These are phyloP conservation scores for Micromesistius poutassou DNA, from an alignment of 2,797 vertebrate genomes.

Conservation along the genomic window DNA sequence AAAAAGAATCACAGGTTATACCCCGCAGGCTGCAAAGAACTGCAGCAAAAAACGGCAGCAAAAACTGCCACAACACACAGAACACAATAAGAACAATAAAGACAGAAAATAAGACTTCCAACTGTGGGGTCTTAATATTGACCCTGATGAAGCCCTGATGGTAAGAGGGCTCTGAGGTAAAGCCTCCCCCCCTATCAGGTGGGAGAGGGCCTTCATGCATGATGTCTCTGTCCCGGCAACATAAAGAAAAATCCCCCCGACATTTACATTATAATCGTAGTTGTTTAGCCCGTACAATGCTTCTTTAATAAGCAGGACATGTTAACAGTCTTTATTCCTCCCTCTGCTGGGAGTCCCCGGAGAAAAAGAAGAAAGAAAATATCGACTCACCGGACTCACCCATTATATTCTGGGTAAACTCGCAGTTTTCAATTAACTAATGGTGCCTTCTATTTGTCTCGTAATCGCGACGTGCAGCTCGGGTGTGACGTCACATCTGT, in stretches of 20 bases:
- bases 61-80: not conserved
- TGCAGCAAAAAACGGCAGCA: not conserved
- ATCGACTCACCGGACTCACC: no score
- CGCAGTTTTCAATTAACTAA: no score
- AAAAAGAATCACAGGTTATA: not conserved
- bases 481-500: no score
- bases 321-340: no score
- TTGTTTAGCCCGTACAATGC: no score
- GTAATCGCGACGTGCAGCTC: no score
- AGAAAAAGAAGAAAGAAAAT: no score
- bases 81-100: not conserved
- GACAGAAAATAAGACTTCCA: not conserved
- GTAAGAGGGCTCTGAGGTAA: not conserved
- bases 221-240: not conserved
- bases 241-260: constrained; percentile 10
- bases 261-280: not conserved
- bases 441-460: no score
- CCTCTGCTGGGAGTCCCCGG: no score
- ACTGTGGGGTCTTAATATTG: not conserved
- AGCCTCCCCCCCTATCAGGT: not conserved
- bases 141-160: not conserved
- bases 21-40: not conserved
- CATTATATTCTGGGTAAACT: no score
- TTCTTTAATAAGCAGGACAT: no score
- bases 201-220: not conserved